Evolutionary conservation across 2,888 invertebrate genomes (phyloP).

Genomic region (Helleia helle): DNA sequence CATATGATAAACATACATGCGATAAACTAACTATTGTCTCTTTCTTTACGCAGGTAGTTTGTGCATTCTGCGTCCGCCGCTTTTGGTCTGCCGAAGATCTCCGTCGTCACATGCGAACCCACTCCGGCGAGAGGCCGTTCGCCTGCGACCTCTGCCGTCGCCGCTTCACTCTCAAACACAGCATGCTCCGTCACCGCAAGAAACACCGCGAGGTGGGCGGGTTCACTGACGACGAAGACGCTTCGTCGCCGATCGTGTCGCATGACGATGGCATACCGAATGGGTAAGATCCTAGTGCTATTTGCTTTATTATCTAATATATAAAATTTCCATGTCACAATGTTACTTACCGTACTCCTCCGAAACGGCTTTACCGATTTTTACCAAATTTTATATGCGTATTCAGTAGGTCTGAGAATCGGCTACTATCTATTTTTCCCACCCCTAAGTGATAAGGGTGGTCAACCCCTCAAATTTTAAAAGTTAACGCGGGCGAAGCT

Average conservation of each 20-base stretch:
- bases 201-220: slow-evolving; percentile 82
- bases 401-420: too few species aligned
- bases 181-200: slow-evolving; percentile 94
- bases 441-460: too few species aligned
- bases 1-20: too few species aligned
- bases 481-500: too few species aligned
- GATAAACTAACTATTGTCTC: too few species aligned
- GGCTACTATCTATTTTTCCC: too few species aligned
- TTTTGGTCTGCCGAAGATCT: slow-evolving; percentile 97
- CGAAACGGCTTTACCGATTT: too few species aligned
- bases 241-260: slow-evolving; percentile 56
- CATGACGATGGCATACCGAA: slow-evolving; percentile 50
- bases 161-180: slow-evolving; percentile 93
- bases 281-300: slow-evolving; percentile 40
- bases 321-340: too few species aligned
- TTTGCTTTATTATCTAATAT: not conserved
- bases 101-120: slow-evolving; percentile 94
- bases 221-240: slow-evolving; percentile 73
- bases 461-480: too few species aligned
- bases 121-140: slow-evolving; percentile 93
- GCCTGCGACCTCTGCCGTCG: slow-evolving; percentile 92
- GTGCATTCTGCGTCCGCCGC: slow-evolving; percentile 93
- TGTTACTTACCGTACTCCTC: too few species aligned
- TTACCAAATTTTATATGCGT: too few species aligned
- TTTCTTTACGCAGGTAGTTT: slow-evolving; percentile 84